Evolutionary conservation across 2,888 invertebrate genomes (phyloP).

Genomic region (Cyclophora punctaria): DNA sequence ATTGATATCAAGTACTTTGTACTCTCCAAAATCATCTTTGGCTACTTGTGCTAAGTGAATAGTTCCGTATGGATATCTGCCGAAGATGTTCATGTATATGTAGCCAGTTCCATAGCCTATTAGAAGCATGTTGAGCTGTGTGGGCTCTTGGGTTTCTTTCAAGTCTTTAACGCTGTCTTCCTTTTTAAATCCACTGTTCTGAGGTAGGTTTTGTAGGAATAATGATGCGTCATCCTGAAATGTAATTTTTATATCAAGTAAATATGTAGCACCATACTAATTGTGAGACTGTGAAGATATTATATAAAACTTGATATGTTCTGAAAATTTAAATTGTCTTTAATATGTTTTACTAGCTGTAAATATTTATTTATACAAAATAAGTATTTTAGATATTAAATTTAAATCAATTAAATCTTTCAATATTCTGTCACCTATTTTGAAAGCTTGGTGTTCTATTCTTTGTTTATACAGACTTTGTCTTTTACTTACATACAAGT

Average conservation of each 20-base stretch:
- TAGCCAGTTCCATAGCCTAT: conserved; percentile 85
- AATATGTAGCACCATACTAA: not conserved
- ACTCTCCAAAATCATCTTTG: conserved; percentile 71
- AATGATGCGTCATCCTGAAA: conserved; percentile 66
- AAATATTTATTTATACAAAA: no score
- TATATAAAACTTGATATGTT: no score
- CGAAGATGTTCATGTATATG: conserved; percentile 86
- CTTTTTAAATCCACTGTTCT: conserved; percentile 71
- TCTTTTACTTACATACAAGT: conserved; percentile 53
- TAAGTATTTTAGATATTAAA: no score
- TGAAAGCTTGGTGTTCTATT: not conserved
- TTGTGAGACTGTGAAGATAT: no score
- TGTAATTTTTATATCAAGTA: not conserved
- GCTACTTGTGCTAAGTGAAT: conserved; percentile 77
- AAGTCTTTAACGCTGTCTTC: conserved; percentile 76
- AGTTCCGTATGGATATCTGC: conserved; percentile 86
- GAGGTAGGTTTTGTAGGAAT: conserved; percentile 74
- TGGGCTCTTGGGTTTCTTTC: conserved; percentile 77
- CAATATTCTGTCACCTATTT: not conserved
- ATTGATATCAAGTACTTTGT: conserved; percentile 78
- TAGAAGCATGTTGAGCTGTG: conserved; percentile 82
- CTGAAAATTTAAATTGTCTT: no score
- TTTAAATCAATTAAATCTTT: not conserved
- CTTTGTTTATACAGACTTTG: not conserved
- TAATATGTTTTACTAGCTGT: no score